Evolutionary conservation across 2,888 invertebrate species (phyloP).

Genomic region (Byasa hedistus): DNA sequence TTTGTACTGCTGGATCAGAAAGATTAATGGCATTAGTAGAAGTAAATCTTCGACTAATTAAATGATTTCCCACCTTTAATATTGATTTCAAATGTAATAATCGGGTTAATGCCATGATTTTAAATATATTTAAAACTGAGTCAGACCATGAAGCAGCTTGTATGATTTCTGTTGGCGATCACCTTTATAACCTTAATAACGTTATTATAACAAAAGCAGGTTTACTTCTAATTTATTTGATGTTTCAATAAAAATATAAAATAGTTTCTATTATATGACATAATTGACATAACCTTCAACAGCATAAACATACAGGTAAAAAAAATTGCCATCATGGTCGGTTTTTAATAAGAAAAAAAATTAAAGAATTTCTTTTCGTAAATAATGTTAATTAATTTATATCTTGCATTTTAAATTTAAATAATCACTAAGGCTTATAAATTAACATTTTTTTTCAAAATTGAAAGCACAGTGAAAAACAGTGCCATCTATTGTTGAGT

Average conservation of each 20-base stretch:
- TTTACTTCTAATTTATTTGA: not conserved
- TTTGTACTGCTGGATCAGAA: conserved; percentile 68
- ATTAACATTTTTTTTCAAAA: not conserved
- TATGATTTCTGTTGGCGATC: not conserved
- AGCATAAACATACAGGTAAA: not conserved
- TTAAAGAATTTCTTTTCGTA: too few species aligned
- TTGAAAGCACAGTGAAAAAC: not conserved
- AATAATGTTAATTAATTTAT: too few species aligned
- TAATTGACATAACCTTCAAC: not conserved
- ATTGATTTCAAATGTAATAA: conserved; percentile 44
- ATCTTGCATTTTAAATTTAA: not conserved
- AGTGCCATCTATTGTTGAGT: conserved; percentile 38
- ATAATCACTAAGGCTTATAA: too few species aligned
- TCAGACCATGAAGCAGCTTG: not conserved
- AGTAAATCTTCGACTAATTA: conserved; percentile 44
- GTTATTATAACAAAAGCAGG: not conserved
- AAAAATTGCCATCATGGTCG: too few species aligned
- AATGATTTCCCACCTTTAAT: conserved; percentile 43
- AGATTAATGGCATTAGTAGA: conserved; percentile 62
- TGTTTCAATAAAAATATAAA: not conserved
- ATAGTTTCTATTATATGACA: not conserved
- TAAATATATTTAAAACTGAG: not conserved
- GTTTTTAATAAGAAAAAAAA: too few species aligned
- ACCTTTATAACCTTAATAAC: not conserved
- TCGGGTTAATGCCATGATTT: conserved; percentile 35